phyloP scores from a whole-genome alignment of 2,797 vertebrate species.

The Semaprochilodus insignis region DNA sequence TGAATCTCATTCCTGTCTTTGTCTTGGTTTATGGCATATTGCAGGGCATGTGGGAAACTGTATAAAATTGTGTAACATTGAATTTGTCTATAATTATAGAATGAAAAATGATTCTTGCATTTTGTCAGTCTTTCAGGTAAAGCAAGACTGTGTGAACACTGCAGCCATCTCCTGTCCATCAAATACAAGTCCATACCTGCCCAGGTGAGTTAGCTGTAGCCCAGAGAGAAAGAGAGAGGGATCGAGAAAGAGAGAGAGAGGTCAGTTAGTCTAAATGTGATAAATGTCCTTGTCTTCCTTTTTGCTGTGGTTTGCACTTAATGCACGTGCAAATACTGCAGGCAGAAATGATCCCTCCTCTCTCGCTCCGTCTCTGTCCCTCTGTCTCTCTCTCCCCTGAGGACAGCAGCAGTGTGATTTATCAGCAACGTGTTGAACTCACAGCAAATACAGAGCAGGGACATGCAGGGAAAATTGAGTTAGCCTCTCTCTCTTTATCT shows the following conservation, averaged over 20 bases:
- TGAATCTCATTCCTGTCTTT: too few relatives aligned
- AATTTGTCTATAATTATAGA: too few relatives aligned
- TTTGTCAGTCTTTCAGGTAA: neutral
- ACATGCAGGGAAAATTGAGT: neutral
- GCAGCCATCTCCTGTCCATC: slow-evolving; percentile 48
- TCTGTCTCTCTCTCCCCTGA: slow-evolving; percentile 8
- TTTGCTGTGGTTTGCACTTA: slow-evolving; percentile 46
- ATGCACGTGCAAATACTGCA: slow-evolving; percentile 4
- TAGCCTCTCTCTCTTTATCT: neutral
- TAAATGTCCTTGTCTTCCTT: slow-evolving; percentile 43
- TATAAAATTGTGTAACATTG: too few relatives aligned
- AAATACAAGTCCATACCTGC: slow-evolving; percentile 56
- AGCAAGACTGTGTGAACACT: slow-evolving; percentile 40
- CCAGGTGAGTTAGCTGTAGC: slow-evolving; percentile 42
- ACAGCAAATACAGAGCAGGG: neutral
- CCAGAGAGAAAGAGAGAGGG: slow-evolving; percentile 7
- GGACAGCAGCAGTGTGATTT: slow-evolving; percentile 1
- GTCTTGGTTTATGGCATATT: too few relatives aligned
- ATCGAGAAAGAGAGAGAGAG: slow-evolving; percentile 19
- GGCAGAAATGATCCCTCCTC: neutral
- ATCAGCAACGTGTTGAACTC: slow-evolving; percentile 26
- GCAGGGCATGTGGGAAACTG: too few relatives aligned
- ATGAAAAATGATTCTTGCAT: too few relatives aligned
- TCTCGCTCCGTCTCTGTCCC: slow-evolving; percentile 33
- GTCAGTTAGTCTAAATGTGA: slow-evolving; percentile 40